Evolutionary conservation across 2,113 vertebrate genomes (phyloP).

Genomic region (Hippocampus barbouri): DNA sequence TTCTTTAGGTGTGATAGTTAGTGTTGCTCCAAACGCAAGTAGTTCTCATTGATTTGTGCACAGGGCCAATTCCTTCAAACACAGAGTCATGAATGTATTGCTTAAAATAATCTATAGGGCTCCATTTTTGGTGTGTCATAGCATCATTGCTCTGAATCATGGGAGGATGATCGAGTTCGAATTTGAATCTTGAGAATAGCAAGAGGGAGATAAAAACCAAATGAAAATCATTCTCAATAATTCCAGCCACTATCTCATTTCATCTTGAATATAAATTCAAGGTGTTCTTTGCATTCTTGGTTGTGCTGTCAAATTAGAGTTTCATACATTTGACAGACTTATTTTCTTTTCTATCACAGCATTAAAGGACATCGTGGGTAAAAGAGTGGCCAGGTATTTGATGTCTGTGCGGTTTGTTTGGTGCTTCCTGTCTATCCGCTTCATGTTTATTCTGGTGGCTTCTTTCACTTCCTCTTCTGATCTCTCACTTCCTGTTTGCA

Average conservation of each 20-base stretch:
- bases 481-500: not conserved
- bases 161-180: not conserved
- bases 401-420: not conserved
- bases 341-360: not conserved
- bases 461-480: constrained; percentile 5
- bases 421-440: not conserved
- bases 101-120: constrained; percentile 5
- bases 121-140: not conserved
- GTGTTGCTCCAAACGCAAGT: no score
- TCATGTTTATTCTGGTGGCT: not conserved
- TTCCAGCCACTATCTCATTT: not conserved
- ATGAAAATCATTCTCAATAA: not conserved
- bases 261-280: not conserved
- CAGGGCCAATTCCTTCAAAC: no score
- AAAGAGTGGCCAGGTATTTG: not conserved
- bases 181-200: not conserved
- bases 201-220: not conserved
- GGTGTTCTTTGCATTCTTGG: not conserved
- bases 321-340: not conserved
- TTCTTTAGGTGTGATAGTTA: no score
- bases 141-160: constrained; percentile 1
- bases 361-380: not conserved
- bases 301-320: not conserved
- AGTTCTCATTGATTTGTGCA: no score
- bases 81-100: constrained; percentile 8